These are phyloP conservation scores for Alcedo quadribrachys DNA, from an alignment of 2,797 vertebrate genomes.

Conservation along the genomic window DNA sequence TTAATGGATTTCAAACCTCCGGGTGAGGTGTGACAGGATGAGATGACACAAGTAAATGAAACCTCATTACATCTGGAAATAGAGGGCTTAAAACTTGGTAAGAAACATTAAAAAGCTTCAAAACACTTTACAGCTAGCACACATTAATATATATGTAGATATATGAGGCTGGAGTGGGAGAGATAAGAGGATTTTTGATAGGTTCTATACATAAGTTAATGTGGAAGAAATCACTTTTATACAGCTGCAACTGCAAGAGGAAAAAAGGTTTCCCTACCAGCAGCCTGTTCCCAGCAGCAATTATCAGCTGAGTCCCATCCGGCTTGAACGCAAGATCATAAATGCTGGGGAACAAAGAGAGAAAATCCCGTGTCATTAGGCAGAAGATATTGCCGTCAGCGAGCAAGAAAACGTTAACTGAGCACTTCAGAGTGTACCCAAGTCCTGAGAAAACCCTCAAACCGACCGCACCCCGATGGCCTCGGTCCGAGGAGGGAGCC, in stretches of 20 bases:
- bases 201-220: neutral
- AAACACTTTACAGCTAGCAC: neutral
- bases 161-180: neutral
- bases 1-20: neutral
- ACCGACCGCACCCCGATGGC: neutral
- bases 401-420: fast-evolving
- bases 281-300: slow-evolving; percentile 93
- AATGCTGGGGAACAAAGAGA: slow-evolving; percentile 78
- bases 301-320: slow-evolving; percentile 93
- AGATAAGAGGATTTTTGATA: neutral
- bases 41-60: neutral
- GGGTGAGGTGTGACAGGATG: fast-evolving
- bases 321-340: slow-evolving; percentile 97
- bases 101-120: neutral
- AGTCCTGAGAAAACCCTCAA: fast-evolving
- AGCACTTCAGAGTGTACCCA: fast-evolving
- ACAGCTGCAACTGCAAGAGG: neutral
- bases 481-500: neutral
- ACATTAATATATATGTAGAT: neutral
- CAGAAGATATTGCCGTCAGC: neutral
- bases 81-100: neutral
- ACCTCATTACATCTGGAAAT: neutral
- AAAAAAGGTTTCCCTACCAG: slow-evolving; percentile 82
- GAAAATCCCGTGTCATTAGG: neutral
- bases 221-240: neutral